A percentile compares a stretch with the other conserved stretches of the same genome.
phyloP scores from a whole-genome alignment of 2,797 vertebrate species.

The Picus viridis region DNA sequence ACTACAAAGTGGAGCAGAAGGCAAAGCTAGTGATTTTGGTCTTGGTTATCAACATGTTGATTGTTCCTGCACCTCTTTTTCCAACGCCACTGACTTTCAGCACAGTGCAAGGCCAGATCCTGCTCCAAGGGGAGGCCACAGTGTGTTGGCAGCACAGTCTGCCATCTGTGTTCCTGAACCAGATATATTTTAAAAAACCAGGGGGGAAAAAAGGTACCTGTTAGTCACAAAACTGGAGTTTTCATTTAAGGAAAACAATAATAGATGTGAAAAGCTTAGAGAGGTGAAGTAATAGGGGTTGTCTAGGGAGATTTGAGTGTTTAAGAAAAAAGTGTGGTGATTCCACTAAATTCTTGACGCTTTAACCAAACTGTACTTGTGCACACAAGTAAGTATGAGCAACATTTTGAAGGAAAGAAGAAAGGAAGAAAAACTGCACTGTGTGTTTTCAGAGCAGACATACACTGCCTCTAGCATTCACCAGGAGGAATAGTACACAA shows the following conservation, averaged over 20 bases:
- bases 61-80: background rate
- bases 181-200: background rate
- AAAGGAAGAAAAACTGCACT: background rate
- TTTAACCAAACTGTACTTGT: background rate
- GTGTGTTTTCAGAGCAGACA: background rate
- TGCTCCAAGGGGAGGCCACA: accelerated
- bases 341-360: background rate
- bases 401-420: background rate
- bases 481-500: background rate
- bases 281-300: background rate
- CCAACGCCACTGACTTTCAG: background rate
- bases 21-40: background rate
- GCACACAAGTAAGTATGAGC: background rate
- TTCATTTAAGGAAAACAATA: background rate
- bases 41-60: background rate
- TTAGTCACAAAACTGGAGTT: background rate
- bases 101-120: background rate
- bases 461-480: background rate
- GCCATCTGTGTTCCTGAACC: background rate
- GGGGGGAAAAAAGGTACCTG: accelerated
- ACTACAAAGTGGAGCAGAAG: background rate
- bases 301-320: background rate
- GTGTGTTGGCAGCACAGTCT: background rate
- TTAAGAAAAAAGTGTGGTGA: background rate
- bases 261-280: background rate